Conservation (phyloP, 2,113 vertebrate genomes). For the Colaptes auratus region DNA sequence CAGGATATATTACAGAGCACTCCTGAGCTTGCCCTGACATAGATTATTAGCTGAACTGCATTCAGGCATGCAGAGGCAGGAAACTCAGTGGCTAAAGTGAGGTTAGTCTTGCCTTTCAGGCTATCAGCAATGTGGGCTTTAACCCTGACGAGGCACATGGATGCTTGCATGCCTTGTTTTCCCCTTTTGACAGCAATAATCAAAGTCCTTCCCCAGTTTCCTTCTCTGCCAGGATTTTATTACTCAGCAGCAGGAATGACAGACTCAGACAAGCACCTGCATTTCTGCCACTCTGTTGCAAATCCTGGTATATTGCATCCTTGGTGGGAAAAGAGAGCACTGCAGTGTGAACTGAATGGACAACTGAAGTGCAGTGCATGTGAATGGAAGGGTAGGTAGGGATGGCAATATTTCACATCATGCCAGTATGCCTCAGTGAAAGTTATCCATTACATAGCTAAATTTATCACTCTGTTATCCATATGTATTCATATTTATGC, state of each 20-base stretch:
- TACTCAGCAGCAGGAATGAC: background rate
- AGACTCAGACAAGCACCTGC: background rate
- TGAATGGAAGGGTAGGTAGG: background rate
- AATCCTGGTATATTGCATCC: background rate
- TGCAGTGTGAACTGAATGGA: background rate
- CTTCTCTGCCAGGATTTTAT: background rate
- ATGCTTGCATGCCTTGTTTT: background rate
- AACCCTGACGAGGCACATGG: background rate
- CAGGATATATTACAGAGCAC: background rate
- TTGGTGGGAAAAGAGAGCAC: background rate
- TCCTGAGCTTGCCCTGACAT: background rate
- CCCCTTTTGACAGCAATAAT: background rate
- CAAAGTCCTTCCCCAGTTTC: background rate
- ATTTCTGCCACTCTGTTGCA: background rate
- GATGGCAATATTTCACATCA: background rate
- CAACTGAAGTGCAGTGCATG: background rate
- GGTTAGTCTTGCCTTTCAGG: background rate
- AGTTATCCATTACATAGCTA: background rate
- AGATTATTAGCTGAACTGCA: background rate
- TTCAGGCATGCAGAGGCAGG: background rate
- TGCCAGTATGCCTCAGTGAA: background rate
- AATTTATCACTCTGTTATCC: background rate
- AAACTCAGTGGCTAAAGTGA: background rate
- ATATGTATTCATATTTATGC: background rate
- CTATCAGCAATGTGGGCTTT: background rate